These are phyloP conservation scores for Scaptomyza graminum DNA, from an alignment of 1,140 invertebrate species.

Conservation along the genomic window DNA sequence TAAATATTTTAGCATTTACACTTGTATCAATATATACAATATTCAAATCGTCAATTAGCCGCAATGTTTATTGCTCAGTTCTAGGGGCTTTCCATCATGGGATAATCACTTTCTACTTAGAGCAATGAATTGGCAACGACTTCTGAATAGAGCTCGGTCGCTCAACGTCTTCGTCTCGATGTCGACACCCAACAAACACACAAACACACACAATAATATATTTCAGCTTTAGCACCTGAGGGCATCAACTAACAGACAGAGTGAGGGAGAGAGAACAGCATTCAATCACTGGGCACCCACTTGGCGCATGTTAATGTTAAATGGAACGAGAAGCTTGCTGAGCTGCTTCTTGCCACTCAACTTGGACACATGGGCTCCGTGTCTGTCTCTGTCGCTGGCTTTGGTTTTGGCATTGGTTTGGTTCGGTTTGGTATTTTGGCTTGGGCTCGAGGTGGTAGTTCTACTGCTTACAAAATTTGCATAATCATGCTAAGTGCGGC, in stretches of 20 bases:
- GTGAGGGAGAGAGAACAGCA: constrained; percentile 14
- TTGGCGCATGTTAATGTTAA: constrained; percentile 34
- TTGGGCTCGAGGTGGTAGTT: not conserved
- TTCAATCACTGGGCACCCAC: constrained; percentile 49
- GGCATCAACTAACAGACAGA: constrained; percentile 31
- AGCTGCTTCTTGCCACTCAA: constrained; percentile 33
- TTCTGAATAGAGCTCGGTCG: not conserved
- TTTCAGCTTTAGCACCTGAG: constrained; percentile 34
- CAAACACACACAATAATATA: constrained; percentile 24
- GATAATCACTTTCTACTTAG: constrained; percentile 43
- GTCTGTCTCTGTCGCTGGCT: not conserved
- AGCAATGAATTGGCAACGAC: constrained; percentile 4
- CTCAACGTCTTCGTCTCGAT: not conserved
- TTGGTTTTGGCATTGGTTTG: too few relatives aligned
- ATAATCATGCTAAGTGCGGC: constrained; percentile 59
- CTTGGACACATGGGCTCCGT: constrained; percentile 1
- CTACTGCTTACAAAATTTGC: constrained; percentile 50
- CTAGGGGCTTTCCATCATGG: constrained; percentile 18
- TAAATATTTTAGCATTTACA: not conserved
- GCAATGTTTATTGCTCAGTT: constrained; percentile 25
- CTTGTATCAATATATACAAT: not conserved
- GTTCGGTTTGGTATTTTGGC: constrained; percentile 6
- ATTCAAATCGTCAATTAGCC: constrained; percentile 1
- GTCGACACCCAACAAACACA: constrained; percentile 17
- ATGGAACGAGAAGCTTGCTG: constrained; percentile 35